Evolutionary conservation across 2,113 vertebrate genomes (phyloP), one percentile per base, ranked within the genome.

Genomic region (Acinonyx jubatus): DNA sequence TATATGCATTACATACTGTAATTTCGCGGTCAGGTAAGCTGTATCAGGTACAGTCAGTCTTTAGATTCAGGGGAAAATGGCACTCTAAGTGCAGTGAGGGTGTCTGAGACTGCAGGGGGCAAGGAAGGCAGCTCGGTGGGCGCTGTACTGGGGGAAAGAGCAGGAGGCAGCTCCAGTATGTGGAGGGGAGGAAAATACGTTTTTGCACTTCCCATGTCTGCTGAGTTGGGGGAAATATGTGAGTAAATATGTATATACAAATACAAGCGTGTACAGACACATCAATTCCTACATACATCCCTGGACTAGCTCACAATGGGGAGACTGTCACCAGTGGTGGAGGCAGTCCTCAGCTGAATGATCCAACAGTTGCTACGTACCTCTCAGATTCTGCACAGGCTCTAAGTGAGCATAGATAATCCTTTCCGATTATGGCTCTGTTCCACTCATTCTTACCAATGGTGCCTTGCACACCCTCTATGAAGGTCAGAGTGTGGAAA

Each of bases 281-380:
- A 7, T 6, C 21, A 45, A 27, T 21, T 18, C 12, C 29, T 1
- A 18, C 45, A 19, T 9, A 19, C 1, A 8, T 29, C 55, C 41
- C 5, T 14, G 55, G 16, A 27, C 1, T 16, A 45, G 29, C 2
- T n/a, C 55, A 57, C 7, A 36, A 41, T 4, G 14, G 55, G 79
- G 63, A 92, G 15, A 23, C 5, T 0, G 23, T 50, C 57, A 66
- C 4, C 2, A 33, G 21, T 9, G 5, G 29, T n/a, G 41, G 33
- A 18, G 5, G 13, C 29, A 4, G 3, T 27, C 45, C 7, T 52
- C 5, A 1, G 9, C 0, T 11, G 65, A n/a, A 69, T 1, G 16
- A 29, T 3, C n/a, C 21, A 69, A 65, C 23, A 29, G 6, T 29
- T 36, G 65, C n/a, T 27, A 4, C 2, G 9, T 14, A 27, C 1